Evolutionary conservation across 2,888 invertebrate species (phyloP).

Genomic region (Coecobrya sp.): DNA sequence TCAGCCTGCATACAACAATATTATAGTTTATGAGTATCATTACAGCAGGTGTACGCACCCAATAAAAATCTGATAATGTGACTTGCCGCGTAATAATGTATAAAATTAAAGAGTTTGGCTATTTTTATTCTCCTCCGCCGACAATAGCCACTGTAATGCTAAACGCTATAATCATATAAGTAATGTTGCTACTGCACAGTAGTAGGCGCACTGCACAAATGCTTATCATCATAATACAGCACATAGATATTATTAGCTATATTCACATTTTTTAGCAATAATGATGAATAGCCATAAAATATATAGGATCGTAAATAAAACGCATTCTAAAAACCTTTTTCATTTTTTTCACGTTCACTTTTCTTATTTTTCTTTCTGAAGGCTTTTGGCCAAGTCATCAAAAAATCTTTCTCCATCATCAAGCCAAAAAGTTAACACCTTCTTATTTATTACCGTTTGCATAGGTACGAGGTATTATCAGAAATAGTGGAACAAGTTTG

Average conservation of each 20-base stretch:
- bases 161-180: no score
- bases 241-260: no score
- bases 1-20: background rate
- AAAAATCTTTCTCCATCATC: slow-evolving; percentile 39
- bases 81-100: slow-evolving; percentile 11
- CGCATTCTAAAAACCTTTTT: background rate
- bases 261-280: background rate
- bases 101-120: slow-evolving; percentile 8
- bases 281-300: background rate
- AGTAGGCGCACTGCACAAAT: no score
- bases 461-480: no score
- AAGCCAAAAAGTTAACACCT: slow-evolving; percentile 51
- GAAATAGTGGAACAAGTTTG: no score
- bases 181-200: no score
- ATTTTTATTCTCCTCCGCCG: background rate
- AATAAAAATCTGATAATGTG: slow-evolving; percentile 33
- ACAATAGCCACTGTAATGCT: background rate
- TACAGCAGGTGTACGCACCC: slow-evolving; percentile 49
- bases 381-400: background rate
- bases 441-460: slow-evolving; percentile 19
- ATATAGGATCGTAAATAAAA: background rate
- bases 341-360: slow-evolving; percentile 33
- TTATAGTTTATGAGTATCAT: background rate
- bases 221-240: no score
- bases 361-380: background rate